Evolutionary conservation across 2,888 invertebrate species (phyloP).

Genomic region (Stenchaetothrips biformis): DNA sequence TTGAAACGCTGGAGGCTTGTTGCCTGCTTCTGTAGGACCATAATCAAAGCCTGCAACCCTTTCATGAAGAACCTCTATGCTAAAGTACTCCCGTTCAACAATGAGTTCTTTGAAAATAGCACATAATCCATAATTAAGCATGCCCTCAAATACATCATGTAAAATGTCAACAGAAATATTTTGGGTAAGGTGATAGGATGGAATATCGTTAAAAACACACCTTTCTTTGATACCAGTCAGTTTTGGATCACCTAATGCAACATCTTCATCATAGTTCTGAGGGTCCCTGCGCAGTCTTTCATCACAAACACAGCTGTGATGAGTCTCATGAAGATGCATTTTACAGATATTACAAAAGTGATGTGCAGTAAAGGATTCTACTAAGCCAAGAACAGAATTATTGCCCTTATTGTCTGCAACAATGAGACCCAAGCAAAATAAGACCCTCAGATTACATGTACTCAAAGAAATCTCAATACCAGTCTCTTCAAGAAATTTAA

Average conservation of each 20-base stretch:
- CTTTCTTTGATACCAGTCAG: conserved; percentile 38
- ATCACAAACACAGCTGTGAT: no score
- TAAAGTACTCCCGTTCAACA: conserved; percentile 35
- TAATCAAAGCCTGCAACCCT: conserved; percentile 39
- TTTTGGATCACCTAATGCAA: conserved; percentile 14
- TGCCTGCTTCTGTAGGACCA: conserved; percentile 37
- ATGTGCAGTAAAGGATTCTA: no score
- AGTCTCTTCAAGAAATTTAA: no score
- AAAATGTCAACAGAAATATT: conserved; percentile 39
- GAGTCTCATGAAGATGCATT: no score
- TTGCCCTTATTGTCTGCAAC: no score
- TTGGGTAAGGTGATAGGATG: conserved; percentile 37
- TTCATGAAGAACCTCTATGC: conserved; percentile 37
- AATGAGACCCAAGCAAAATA: no score
- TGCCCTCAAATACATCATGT: conserved; percentile 39
- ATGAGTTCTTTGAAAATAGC: conserved; percentile 36
- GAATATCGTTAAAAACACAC: conserved; percentile 38
- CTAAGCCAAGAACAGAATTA: no score
- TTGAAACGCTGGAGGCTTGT: conserved; percentile 36
- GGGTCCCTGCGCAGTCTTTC: not conserved
- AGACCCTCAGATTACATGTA: no score
- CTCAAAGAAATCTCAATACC: no score
- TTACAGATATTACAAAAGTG: no score
- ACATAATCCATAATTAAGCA: conserved; percentile 33
- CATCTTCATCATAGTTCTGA: not conserved